Evolutionary conservation across 2,888 invertebrate genomes (phyloP).

Genomic region (Euphydryas editha): DNA sequence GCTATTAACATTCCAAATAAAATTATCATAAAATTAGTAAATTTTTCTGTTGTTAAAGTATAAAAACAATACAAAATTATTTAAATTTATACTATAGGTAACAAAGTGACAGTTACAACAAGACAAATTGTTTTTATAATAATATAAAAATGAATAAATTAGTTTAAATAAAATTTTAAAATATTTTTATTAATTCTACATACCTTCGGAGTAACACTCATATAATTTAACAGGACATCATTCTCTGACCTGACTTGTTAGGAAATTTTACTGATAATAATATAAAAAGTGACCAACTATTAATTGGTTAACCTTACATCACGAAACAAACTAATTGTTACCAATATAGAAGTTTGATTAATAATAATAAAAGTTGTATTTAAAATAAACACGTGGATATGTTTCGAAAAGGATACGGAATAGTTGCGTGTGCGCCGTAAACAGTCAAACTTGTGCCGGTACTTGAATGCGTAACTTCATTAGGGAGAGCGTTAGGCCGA

Average conservation of each 20-base stretch:
- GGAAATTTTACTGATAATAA: slow-evolving; percentile 48
- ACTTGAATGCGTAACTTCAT: slow-evolving; percentile 64
- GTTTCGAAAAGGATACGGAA: slow-evolving; percentile 75
- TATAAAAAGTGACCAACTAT: neutral
- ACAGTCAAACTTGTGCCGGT: slow-evolving; percentile 71
- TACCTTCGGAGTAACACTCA: slow-evolving; percentile 73
- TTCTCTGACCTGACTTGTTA: slow-evolving; percentile 69
- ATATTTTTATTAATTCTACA: slow-evolving; percentile 34
- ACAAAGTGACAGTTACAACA: too few species aligned
- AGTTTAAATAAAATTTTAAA: neutral
- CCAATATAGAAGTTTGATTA: neutral
- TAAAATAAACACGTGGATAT: slow-evolving; percentile 63
- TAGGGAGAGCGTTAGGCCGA: slow-evolving; percentile 60
- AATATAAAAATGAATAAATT: too few species aligned
- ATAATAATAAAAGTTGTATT: slow-evolving; percentile 28
- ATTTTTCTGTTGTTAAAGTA: too few species aligned
- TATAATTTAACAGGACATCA: slow-evolving; percentile 74
- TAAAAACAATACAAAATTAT: neutral
- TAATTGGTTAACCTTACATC: slow-evolving; percentile 3
- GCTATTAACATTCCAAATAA: slow-evolving; percentile 23
- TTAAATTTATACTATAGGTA: neutral
- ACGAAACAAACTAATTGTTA: slow-evolving; percentile 11
- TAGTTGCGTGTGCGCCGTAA: slow-evolving; percentile 61
- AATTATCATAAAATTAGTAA: slow-evolving; percentile 10
- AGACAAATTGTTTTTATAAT: too few species aligned